Conservation (phyloP, 1,140 invertebrate species). For the Dinothrombium tinctorium region DNA sequence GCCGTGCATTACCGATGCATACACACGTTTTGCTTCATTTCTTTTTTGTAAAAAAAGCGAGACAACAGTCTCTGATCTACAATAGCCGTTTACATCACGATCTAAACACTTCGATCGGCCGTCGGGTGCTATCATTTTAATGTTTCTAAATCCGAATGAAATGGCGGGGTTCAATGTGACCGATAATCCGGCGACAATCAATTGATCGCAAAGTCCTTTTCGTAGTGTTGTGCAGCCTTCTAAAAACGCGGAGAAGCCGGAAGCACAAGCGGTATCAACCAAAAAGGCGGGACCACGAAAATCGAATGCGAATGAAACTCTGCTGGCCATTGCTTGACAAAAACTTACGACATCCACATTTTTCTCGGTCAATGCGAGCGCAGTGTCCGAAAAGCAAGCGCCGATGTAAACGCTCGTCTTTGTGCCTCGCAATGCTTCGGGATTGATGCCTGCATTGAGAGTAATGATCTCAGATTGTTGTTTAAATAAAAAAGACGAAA, state of each 20-base stretch:
- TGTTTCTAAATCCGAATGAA: background rate
- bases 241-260: background rate
- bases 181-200: constrained; percentile 25
- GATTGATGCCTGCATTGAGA: constrained; percentile 56
- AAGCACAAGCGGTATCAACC: constrained; percentile 3
- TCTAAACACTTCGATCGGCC: background rate
- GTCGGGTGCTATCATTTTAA: constrained; percentile 1
- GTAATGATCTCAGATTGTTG: no score
- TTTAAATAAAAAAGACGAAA: no score
- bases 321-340: constrained; percentile 68
- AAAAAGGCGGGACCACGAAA: constrained; percentile 69
- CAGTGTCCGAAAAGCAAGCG: constrained; percentile 20
- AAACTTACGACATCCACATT: constrained; percentile 15
- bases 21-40: constrained; percentile 21
- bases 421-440: constrained; percentile 44
- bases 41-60: background rate
- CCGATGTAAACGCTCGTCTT: constrained; percentile 74
- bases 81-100: background rate
- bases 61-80: constrained; percentile 2
- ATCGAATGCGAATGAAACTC: constrained; percentile 84
- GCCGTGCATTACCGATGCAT: constrained; percentile 38
- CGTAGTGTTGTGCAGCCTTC: background rate
- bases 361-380: constrained; percentile 18
- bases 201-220: background rate
- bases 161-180: constrained; percentile 51